Conservation (phyloP, 2,888 invertebrate species). For the Suillia variegata region DNA sequence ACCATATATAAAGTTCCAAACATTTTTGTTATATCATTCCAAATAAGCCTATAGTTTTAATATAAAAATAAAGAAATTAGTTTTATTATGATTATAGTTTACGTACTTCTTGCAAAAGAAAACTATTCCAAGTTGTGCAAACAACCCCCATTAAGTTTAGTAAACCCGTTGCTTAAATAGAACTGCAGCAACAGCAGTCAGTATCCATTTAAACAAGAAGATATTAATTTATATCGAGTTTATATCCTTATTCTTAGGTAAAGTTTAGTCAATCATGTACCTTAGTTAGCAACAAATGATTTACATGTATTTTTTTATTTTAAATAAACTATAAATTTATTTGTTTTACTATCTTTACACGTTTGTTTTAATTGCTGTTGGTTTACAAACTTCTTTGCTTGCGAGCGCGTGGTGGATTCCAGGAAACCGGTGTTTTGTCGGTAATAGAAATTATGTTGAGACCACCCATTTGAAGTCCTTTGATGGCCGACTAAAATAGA, state of each 20-base stretch:
- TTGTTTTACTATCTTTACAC: background rate
- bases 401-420: conserved; percentile 80
- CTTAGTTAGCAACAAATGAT: conserved; percentile 5
- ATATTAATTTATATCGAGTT: no score
- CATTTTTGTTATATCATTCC: background rate
- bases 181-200: no score
- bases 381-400: conserved; percentile 82
- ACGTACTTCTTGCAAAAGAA: no score
- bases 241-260: background rate
- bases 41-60: no score
- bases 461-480: conserved; percentile 92
- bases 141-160: no score
- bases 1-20: no score
- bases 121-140: no score
- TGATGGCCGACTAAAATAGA: conserved; percentile 80
- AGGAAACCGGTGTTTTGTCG: conserved; percentile 85
- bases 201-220: no score
- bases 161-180: no score
- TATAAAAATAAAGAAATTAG: no score
- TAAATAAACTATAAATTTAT: conserved; percentile 19
- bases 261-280: conserved; percentile 15
- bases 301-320: background rate
- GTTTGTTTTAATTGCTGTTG: background rate
- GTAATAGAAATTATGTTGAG: conserved; percentile 89
- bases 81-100: no score